Base-by-base conservation (phyloP, 2,113 vertebrate genomes). In the Ailuropoda melanoleuca region DNA sequence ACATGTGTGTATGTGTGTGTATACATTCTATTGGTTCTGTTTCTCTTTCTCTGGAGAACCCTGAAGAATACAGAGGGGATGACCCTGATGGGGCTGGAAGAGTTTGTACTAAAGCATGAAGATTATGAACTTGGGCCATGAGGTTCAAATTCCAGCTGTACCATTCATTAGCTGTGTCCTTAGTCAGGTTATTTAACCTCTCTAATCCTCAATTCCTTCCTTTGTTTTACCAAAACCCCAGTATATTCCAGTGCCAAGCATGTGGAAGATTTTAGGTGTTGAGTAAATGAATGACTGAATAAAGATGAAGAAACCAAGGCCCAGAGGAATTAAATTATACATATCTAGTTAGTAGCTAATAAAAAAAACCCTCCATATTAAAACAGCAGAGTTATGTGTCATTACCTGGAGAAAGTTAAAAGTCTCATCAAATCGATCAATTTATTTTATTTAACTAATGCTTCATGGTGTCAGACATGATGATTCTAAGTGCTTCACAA, bases 401-500 rank as follows among this genome's bases (percentile, higher is more conserved):
- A 95, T 78, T 82, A 88, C 21, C n/a, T 82, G 91, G 11, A 92
- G 74, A 82, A 85, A 85, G 17, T 81, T 85, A 26, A 90, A 55
- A 97, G 21, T 64, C 43, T 62, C 62, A 75, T 90, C 39, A 89
- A 72, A 70, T 29, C 81, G 46, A 88, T 78, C 84, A 9, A 83
- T 64, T 78, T 92, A 24, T 70, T 83, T 68, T 85, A 86, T 29
- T 95, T 97, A 93, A 74, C 12, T 48, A 87, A 68, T 81, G 85
- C 18, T 58, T 88, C 46, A 90, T 48, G 50, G 37, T 64, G 60
- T 15, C 19, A 88, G 60, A 88, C 4, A 70, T 37, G 31, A 75
- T 56, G 31, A 96, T 86, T 66, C 46, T 39, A 68, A 77, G 62
- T 18, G 18, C 31, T 90, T 90, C 37, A 92, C 3, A 53, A 48